Percentiles rank a stretch among this genome's conserved stretches.
Conservation (phyloP, 2,888 invertebrate genomes). For the Erannis defoliaria region DNA sequence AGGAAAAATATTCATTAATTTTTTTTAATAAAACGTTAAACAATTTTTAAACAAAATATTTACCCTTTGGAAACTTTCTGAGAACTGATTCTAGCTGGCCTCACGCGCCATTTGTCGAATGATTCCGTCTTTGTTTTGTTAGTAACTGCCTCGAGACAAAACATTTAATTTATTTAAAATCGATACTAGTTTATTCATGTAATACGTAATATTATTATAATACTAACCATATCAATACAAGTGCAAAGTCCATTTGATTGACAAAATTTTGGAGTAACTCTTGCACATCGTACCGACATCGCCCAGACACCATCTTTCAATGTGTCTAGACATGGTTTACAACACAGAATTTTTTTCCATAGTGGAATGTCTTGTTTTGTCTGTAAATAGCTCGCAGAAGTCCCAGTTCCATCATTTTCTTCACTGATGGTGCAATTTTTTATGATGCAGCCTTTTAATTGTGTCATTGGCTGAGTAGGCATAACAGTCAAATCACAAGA, state of each 20-base stretch:
- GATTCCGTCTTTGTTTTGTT: constrained; percentile 65
- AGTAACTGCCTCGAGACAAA: constrained; percentile 60
- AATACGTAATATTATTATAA: not conserved
- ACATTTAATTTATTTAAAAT: constrained; percentile 8
- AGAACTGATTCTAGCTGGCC: constrained; percentile 44
- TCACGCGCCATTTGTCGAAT: constrained; percentile 62
- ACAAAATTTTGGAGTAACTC: constrained; percentile 58
- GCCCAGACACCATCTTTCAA: constrained; percentile 63
- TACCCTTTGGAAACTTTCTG: constrained; percentile 62
- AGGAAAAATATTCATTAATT: not conserved
- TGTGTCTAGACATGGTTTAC: constrained; percentile 54
- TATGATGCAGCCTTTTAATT: constrained; percentile 65
- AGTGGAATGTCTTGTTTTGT: constrained; percentile 39
- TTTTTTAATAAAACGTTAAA: not conserved
- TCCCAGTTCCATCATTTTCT: constrained; percentile 44
- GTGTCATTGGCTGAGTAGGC: constrained; percentile 51
- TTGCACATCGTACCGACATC: constrained; percentile 77
- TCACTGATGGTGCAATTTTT: constrained; percentile 56
- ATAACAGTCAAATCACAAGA: constrained; percentile 68
- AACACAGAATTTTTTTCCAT: constrained; percentile 67
- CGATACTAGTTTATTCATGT: not conserved
- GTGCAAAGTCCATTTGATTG: constrained; percentile 60
- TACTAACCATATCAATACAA: constrained; percentile 70
- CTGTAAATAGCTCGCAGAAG: constrained; percentile 15
- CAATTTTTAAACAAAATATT: not conserved